A percentile compares a stretch with the other conserved stretches of the same genome.
Conservation (phyloP, 2,113 vertebrate genomes). For the Choloepus hoffmanni region DNA sequence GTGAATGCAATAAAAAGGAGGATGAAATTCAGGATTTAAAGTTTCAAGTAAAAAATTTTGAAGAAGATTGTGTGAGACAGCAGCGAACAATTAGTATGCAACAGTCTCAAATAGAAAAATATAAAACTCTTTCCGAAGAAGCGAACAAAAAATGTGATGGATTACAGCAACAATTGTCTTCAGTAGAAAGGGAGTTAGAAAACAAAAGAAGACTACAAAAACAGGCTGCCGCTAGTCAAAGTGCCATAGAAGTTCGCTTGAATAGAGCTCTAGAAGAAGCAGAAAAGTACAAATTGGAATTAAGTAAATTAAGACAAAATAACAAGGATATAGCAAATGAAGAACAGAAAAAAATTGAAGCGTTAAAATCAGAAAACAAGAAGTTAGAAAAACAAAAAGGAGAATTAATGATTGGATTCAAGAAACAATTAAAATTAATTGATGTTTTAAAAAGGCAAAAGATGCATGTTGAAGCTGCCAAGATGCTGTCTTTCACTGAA, state of each 20-base stretch:
- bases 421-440: slow-evolving; percentile 97
- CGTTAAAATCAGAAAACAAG: slow-evolving; percentile 93
- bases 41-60: slow-evolving; percentile 88
- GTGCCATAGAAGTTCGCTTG: slow-evolving; percentile 91
- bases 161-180: slow-evolving; percentile 90
- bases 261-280: slow-evolving; percentile 95
- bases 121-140: slow-evolving; percentile 91
- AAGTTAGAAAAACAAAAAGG: slow-evolving; percentile 95
- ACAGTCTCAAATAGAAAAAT: slow-evolving; percentile 93
- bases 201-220: slow-evolving; percentile 90
- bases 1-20: slow-evolving; percentile 94
- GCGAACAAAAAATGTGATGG: slow-evolving; percentile 88
- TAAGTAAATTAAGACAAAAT: slow-evolving; percentile 91
- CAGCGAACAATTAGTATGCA: slow-evolving; percentile 89
- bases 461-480: slow-evolving; percentile 98
- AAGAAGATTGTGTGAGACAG: slow-evolving; percentile 90
- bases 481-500: slow-evolving; percentile 97
- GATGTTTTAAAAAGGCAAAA: slow-evolving; percentile 98
- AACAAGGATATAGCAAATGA: slow-evolving; percentile 93
- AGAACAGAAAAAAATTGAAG: slow-evolving; percentile 92
- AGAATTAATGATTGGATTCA: slow-evolving; percentile 94
- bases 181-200: slow-evolving; percentile 93
- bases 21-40: slow-evolving; percentile 91
- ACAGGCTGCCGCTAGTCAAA: slow-evolving; percentile 89
- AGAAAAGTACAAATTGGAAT: slow-evolving; percentile 91